phyloP scores from a whole-genome alignment of 2,797 vertebrate genomes.

The Limnodromus scolopaceus region DNA sequence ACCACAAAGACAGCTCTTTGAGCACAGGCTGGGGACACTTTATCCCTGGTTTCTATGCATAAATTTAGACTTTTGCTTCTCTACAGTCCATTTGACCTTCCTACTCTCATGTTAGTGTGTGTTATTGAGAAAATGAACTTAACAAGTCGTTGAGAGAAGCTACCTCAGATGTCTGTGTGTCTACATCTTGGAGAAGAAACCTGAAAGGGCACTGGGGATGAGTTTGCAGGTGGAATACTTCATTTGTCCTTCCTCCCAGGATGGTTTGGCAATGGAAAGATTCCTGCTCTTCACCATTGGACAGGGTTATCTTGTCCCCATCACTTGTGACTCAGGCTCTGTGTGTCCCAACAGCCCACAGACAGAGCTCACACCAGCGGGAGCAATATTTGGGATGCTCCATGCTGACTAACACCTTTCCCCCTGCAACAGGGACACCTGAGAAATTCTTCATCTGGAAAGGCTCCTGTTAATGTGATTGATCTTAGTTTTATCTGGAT shows the following conservation, averaged over 20 bases:
- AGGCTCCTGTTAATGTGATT: background rate
- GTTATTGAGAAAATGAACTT: background rate
- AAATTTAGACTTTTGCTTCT: background rate
- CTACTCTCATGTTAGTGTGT: background rate
- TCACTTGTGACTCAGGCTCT: background rate
- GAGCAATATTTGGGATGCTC: background rate
- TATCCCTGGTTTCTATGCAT: background rate
- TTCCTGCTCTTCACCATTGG: background rate
- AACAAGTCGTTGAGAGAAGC: background rate
- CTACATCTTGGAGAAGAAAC: background rate
- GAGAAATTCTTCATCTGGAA: background rate
- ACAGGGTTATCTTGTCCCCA: background rate
- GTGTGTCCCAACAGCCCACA: background rate
- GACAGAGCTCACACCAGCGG: background rate
- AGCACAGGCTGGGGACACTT: background rate
- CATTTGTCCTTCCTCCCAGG: background rate
- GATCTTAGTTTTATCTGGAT: background rate
- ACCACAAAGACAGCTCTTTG: accelerated
- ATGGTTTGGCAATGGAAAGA: background rate
- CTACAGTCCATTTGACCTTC: background rate
- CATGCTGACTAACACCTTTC: background rate
- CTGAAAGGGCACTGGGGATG: background rate
- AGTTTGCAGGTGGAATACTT: background rate
- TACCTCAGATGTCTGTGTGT: background rate
- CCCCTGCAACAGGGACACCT: background rate